Conservation (phyloP, 2,797 vertebrate genomes). For the Gymnoscopelus microlampas region DNA sequence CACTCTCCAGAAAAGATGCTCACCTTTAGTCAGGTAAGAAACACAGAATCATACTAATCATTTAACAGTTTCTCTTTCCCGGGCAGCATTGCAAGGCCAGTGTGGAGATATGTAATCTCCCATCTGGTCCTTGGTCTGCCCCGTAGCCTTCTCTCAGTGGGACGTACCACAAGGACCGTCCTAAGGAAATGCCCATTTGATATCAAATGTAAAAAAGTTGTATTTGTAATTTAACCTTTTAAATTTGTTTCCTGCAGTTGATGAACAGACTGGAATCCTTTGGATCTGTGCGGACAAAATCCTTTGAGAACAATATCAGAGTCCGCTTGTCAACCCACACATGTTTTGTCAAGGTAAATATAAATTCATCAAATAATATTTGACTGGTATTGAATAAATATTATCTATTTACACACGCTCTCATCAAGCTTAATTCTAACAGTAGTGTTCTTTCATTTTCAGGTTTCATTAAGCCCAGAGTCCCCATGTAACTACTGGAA, state of each 20-base stretch:
- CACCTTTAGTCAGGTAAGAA: constrained; percentile 68
- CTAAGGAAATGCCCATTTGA: too few relatives aligned
- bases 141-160: too few relatives aligned
- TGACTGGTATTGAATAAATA: too few relatives aligned
- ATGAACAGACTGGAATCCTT: constrained; percentile 65
- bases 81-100: too few relatives aligned
- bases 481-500: constrained; percentile 75
- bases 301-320: constrained; percentile 73
- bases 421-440: too few relatives aligned
- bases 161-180: too few relatives aligned
- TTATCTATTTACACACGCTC: too few relatives aligned
- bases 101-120: too few relatives aligned
- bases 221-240: neutral
- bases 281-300: constrained; percentile 59
- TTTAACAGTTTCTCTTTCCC: neutral
- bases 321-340: constrained; percentile 76
- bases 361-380: too few relatives aligned
- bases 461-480: constrained; percentile 64
- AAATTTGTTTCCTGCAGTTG: constrained; percentile 63
- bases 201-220: too few relatives aligned
- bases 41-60: neutral
- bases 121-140: too few relatives aligned
- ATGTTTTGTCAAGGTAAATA: constrained; percentile 79
- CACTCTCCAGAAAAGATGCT: constrained; percentile 74
- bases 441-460: constrained; percentile 5